These are phyloP conservation scores for Eptatretus atami DNA, from an alignment of 2,797 vertebrate genomes.

Conservation along the genomic window DNA sequence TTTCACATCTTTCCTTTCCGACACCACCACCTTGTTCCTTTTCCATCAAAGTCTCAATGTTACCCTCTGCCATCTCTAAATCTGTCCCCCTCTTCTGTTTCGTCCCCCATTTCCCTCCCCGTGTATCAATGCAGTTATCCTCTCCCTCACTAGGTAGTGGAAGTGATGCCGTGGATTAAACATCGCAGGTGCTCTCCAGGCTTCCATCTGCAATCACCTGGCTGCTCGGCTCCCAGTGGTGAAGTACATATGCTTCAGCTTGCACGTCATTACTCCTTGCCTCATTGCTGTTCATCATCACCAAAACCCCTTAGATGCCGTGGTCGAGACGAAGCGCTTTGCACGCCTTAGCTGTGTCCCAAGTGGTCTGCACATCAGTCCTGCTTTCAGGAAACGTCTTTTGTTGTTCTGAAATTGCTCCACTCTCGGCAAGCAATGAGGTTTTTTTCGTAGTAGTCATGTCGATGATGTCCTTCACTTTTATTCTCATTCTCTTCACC, in stretches of 20 bases:
- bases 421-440: no score
- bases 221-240: conserved; percentile 76
- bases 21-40: conserved; percentile 15
- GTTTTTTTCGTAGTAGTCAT: no score
- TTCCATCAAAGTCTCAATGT: no score
- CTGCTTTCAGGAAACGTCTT: no score
- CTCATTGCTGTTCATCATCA: conserved; percentile 57
- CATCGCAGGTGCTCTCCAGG: conserved; percentile 80
- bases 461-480: no score
- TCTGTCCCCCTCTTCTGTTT: no score
- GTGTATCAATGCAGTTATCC: no score
- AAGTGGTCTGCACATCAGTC: neutral
- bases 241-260: conserved; percentile 60
- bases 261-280: conserved; percentile 54
- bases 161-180: conserved; percentile 41
- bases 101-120: no score
- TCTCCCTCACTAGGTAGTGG: no score
- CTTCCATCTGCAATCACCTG: conserved; percentile 70
- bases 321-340: conserved; percentile 22
- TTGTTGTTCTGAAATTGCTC: no score
- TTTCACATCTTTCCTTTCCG: conserved; percentile 41
- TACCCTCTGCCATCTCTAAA: no score
- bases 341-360: neutral
- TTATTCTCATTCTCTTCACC: no score
- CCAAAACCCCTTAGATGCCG: conserved; percentile 73